Base-by-base conservation (phyloP, 2,888 invertebrate genomes). In the Gerosis bhagava region DNA sequence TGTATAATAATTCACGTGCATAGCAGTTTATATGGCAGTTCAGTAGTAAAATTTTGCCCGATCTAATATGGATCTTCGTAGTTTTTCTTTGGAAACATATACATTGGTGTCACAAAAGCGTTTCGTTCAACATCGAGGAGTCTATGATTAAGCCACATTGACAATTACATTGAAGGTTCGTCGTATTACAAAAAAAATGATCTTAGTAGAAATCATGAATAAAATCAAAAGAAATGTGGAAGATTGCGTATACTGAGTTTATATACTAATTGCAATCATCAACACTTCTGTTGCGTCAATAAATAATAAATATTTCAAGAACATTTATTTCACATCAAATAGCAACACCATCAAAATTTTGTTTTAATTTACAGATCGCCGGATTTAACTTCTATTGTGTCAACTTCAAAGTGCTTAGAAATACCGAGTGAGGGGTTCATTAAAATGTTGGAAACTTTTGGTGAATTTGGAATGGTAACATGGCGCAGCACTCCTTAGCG, bases 81-180 rank as follows among this genome's bases (percentile, higher is more conserved):
- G 77, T 82, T 83, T 83, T 83, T 73, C 79, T 58, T 60, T 65
- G 53, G 58, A 60, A 67, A 71, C 64, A 64, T 67, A 56, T 65
- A 77, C 74, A 80, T 67, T 70, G 69, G 77, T 79, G 79, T 61
- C 60, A 81, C 74, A 73, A 68, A 86, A 83, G 81, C 80, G 12
- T 8, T 60, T 63, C 16, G 63, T 63, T 62, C 60, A 61, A 67
- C 62, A 64, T 60, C 64, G 53, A 66, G 58, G 62, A 56, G 58
- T 68, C 67, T 71, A 79, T 83, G 84, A 67, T 68, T 54, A 84
- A 84, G 81, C 83, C 70, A 86, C 82, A 82, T 74, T 73, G 61
- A 78, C 67, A 64, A 57, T n/a, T 60, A 54, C 48, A 43, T 62
- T 73, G 75, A 69, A 70, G 67, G 76, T 73, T 77, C 59, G 77